A percentile compares a stretch with the other conserved stretches of the same genome.
Conservation (phyloP, 2,888 invertebrate species). For the Eupithecia insigniata region DNA sequence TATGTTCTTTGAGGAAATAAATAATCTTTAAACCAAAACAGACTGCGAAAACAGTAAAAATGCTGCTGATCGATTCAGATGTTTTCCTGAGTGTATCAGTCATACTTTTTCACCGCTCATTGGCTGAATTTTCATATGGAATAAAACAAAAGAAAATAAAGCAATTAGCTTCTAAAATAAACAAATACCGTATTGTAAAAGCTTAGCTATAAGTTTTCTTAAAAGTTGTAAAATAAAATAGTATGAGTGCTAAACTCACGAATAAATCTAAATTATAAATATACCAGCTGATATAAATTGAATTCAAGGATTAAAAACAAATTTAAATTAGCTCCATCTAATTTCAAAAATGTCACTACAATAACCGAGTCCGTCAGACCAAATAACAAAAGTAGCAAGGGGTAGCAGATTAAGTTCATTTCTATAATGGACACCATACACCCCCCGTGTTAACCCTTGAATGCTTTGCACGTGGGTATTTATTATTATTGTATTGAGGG, state of each 20-base stretch:
- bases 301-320: conserved; percentile 15
- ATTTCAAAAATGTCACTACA: conserved; percentile 34
- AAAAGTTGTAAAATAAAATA: too few species aligned
- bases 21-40: too few species aligned
- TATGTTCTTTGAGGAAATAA: too few species aligned
- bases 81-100: too few species aligned
- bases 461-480: conserved; percentile 48
- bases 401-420: conserved; percentile 53
- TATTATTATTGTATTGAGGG: conserved; percentile 51
- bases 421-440: conserved; percentile 54
- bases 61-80: too few species aligned
- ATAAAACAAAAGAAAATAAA: too few species aligned
- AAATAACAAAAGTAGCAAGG: conserved; percentile 37
- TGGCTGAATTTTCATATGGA: too few species aligned
- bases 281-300: background rate
- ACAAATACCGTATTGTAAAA: too few species aligned
- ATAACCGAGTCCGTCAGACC: conserved; percentile 36
- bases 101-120: too few species aligned
- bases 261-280: background rate
- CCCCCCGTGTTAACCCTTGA: conserved; percentile 52
- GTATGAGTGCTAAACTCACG: background rate
- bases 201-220: too few species aligned
- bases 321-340: conserved; percentile 25
- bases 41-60: too few species aligned
- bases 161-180: too few species aligned